Conservation (phyloP, 1,140 invertebrate genomes). For the Drosophila sproati region DNA sequence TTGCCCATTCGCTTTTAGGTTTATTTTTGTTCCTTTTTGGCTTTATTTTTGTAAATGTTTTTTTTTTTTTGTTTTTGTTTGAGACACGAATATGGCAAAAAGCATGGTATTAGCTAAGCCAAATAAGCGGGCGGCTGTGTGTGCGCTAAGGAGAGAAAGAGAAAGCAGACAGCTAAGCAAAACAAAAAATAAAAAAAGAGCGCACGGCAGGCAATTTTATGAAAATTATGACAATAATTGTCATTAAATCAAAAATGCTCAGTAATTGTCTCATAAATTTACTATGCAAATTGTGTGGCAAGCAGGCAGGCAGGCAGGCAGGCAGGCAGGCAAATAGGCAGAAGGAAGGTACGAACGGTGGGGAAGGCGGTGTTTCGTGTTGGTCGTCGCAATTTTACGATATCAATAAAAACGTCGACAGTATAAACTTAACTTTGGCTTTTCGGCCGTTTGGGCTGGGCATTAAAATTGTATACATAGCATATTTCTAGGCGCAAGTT, state of each 20-base stretch:
- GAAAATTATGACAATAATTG: slow-evolving; percentile 84
- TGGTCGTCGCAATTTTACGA: slow-evolving; percentile 78
- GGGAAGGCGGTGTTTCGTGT: slow-evolving; percentile 57
- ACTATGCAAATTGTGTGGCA: slow-evolving; percentile 80
- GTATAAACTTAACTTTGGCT: slow-evolving; percentile 80
- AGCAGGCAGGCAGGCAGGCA: neutral
- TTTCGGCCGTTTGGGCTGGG: slow-evolving; percentile 27
- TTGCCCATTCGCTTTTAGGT: slow-evolving; percentile 4
- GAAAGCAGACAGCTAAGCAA: neutral
- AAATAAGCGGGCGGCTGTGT: slow-evolving; percentile 4
- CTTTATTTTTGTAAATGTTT: neutral
- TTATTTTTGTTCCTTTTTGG: slow-evolving; percentile 27
- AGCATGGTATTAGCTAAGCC: slow-evolving; percentile 61
- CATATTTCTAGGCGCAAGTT: slow-evolving; percentile 75
- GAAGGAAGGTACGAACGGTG: neutral
- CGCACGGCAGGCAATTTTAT: slow-evolving; percentile 75
- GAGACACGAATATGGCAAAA: slow-evolving; percentile 72
- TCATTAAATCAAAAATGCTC: slow-evolving; percentile 83
- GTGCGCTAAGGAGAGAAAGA: slow-evolving; percentile 16
- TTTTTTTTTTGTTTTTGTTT: neutral
- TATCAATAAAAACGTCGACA: slow-evolving; percentile 83
- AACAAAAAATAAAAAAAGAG: neutral
- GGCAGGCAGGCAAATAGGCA: neutral
- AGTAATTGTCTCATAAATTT: slow-evolving; percentile 84
- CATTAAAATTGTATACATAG: slow-evolving; percentile 53